phyloP scores from a whole-genome alignment of 2,113 vertebrate species.

The Centropristis striata region DNA sequence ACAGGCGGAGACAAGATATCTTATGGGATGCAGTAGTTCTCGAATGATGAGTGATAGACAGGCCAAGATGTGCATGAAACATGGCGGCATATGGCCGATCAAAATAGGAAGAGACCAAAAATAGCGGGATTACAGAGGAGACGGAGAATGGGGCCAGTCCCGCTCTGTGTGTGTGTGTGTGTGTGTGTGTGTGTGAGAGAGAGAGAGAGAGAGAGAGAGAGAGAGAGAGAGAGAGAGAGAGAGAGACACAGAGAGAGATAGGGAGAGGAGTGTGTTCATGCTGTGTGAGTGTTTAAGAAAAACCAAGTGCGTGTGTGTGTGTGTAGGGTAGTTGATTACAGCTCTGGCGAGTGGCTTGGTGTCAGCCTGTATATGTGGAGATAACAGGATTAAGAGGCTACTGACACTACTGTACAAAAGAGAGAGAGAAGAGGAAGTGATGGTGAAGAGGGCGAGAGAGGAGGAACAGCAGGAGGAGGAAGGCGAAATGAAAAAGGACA shows the following conservation, averaged over 20 bases:
- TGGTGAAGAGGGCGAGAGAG: neutral
- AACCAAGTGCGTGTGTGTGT: conserved; percentile 24
- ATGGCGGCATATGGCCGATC: conserved; percentile 41
- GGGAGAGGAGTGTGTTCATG: conserved; percentile 22
- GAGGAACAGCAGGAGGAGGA: neutral
- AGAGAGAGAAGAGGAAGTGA: conserved; percentile 52
- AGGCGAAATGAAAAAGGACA: neutral
- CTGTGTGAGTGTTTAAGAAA: conserved; percentile 13
- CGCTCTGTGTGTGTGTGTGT: conserved; percentile 7
- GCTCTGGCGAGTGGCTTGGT: conserved; percentile 71
- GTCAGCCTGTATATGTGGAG: conserved; percentile 81
- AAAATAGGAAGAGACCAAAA: conserved; percentile 53
- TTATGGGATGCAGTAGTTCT: conserved; percentile 12
- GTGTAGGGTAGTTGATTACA: conserved; percentile 71
- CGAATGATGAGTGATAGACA: conserved; percentile 40
- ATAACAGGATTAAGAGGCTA: conserved; percentile 85
- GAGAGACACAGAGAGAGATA: conserved; percentile 14
- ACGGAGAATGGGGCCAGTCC: conserved; percentile 35
- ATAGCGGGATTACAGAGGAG: conserved; percentile 55
- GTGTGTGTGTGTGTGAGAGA: too few relatives aligned
- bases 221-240: too few relatives aligned
- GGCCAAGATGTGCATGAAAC: conserved; percentile 31
- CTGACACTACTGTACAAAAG: conserved; percentile 80
- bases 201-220: conserved; percentile 17
- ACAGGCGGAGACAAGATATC: conserved; percentile 3